Evolutionary conservation across 2,797 vertebrate genomes (phyloP).

Genomic region (Oreonectes daqikongensis): DNA sequence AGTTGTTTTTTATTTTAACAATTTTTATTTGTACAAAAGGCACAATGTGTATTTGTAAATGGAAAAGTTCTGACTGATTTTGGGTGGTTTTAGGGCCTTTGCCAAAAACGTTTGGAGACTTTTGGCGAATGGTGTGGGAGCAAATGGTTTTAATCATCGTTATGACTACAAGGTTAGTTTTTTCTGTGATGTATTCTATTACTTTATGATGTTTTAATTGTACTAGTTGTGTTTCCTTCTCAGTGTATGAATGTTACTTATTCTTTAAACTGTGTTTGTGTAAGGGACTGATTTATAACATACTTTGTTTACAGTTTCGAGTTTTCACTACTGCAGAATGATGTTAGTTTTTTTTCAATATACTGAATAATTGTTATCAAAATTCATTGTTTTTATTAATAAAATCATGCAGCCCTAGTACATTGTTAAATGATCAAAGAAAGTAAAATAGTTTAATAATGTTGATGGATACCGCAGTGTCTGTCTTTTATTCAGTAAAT

Average conservation of each 20-base stretch:
- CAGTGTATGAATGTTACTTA: no score
- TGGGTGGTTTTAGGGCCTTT: slow-evolving; percentile 77
- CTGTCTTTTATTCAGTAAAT: neutral
- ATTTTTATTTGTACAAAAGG: neutral
- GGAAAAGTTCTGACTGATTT: neutral
- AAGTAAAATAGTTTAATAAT: no score
- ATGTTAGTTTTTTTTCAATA: no score
- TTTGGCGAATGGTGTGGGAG: slow-evolving; percentile 89
- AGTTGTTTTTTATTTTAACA: neutral
- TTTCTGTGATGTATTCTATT: neutral
- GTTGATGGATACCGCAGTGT: neutral
- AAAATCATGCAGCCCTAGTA: no score
- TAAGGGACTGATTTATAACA: no score
- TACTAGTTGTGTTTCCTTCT: neutral
- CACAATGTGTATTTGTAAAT: neutral
- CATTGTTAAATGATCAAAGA: no score
- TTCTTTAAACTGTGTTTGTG: no score
- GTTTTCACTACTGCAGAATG: no score
- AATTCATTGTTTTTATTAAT: no score
- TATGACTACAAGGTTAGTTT: slow-evolving; percentile 85
- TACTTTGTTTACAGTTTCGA: no score
- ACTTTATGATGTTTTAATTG: slow-evolving; percentile 12
- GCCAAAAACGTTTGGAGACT: slow-evolving; percentile 85
- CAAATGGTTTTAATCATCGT: slow-evolving; percentile 86
- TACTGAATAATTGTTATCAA: no score